These are phyloP conservation scores for Pteropus alecto DNA, from an alignment of 2,113 vertebrate species.

Conservation along the genomic window DNA sequence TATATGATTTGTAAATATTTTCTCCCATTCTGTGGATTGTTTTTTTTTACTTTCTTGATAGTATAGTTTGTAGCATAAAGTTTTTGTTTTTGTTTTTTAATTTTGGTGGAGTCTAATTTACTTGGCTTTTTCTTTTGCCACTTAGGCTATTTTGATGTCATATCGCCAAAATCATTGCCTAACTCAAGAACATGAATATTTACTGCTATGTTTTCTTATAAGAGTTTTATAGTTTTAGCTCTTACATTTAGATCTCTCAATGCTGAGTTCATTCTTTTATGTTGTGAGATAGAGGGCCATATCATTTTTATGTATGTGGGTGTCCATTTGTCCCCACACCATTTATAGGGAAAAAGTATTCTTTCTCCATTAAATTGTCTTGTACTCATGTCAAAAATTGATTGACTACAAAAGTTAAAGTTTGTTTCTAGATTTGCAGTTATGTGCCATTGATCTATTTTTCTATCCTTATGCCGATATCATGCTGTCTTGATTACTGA, in stretches of 20 bases:
- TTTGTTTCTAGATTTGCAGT: background rate
- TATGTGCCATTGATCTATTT: background rate
- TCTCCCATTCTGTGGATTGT: background rate
- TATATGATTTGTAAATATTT: background rate
- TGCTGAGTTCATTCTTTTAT: background rate
- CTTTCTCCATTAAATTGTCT: background rate
- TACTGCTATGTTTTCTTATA: background rate
- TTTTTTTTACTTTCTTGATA: background rate
- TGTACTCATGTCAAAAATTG: background rate
- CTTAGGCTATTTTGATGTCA: background rate
- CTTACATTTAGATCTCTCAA: background rate
- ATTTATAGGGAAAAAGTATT: background rate
- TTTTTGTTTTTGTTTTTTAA: background rate
- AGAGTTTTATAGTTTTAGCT: background rate
- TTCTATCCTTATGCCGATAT: background rate
- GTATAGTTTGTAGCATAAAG: background rate
- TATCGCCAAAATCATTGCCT: background rate
- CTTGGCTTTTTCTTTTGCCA: background rate
- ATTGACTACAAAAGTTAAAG: background rate
- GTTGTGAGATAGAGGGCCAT: background rate
- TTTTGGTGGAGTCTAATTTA: background rate
- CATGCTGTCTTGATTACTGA: background rate
- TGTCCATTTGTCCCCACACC: background rate
- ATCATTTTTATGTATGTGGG: background rate
- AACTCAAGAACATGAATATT: background rate